Evolutionary conservation across 37 sponge, comb jelly and placozoan genomes (phyloP), one percentile per base, ranked within the genome.

Genomic region (Chondrilla cf. caribensis): DNA sequence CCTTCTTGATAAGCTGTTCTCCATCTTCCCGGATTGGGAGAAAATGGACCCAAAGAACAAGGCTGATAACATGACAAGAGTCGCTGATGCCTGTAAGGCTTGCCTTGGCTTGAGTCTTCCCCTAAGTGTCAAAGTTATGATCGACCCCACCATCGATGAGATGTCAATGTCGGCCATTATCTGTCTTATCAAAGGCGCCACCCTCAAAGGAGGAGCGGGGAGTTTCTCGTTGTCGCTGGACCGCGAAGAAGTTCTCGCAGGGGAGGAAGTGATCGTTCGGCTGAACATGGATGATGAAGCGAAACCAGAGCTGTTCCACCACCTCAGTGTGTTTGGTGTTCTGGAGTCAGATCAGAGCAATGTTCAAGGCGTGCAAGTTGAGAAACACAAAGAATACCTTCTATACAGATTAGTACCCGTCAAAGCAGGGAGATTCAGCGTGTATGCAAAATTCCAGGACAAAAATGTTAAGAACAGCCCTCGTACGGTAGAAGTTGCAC

Each of bases 21-120:
- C 86, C 4, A n/a, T 90, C 51, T 90, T 82, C 47, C 87, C 90
- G 22, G 84, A 86, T 11, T 90, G 91, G 86, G 76, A 85, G n/a
- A 41, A 41, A 18, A 84, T 93, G 86, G 91, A 81, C 25, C 85
- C 90, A 2, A 33, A 81, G 47, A 59, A 87, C 7, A 86, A 83
- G 14, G 55, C 79, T 42, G 62, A 83, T n/a, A 92, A 95, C 70
- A 79, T 84, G 60, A 42, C 86, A 21, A 77, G 38, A 42, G 21
- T 87, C 54, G 43, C 91, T 8, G 80, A 32, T 14, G 60, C 84
- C 14, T 84, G 86, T 15, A 82, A 89, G 6, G 43, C 64, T 17
- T 44, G 81, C 70, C 66, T 95, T 18, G 82, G 73, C 2, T 35
- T 89, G 15, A 57, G 70, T 26, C 72, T 81, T 62, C 92, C 92